Percentiles rank a stretch among this genome's conserved stretches.
phyloP scores from a whole-genome alignment of 2,113 vertebrate species.

The Poecile atricapillus region DNA sequence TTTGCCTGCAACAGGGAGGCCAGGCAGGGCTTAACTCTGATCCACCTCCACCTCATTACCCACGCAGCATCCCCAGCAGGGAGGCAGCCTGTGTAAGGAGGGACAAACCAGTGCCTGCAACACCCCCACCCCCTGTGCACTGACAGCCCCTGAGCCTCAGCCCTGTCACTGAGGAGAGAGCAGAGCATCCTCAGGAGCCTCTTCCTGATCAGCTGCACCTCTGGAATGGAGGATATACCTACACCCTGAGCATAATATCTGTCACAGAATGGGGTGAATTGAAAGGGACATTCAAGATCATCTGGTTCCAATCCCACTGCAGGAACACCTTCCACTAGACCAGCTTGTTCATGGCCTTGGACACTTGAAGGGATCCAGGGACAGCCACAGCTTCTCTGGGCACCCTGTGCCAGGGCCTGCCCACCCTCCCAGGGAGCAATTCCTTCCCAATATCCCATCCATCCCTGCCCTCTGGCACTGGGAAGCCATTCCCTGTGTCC shows the following conservation, averaged over 20 bases:
- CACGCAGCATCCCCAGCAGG: neutral
- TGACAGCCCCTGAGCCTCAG: neutral
- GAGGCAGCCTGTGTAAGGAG: neutral
- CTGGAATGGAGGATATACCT: neutral
- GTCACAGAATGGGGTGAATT: neutral
- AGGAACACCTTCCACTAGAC: neutral
- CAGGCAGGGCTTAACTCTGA: neutral
- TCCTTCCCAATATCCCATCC: neutral
- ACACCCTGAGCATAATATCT: neutral
- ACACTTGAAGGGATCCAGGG: neutral
- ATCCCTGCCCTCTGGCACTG: neutral
- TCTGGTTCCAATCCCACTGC: neutral
- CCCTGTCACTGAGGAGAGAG: neutral
- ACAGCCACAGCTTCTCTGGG: neutral
- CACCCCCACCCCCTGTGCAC: neutral
- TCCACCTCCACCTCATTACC: neutral
- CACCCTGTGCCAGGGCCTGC: neutral
- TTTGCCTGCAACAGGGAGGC: neutral
- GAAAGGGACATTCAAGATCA: neutral
- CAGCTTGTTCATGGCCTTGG: neutral
- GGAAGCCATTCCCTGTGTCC: neutral
- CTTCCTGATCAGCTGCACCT: neutral
- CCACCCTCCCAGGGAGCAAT: neutral
- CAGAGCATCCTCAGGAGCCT: neutral
- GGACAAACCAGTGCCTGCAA: accelerated